Conservation (phyloP, 2,888 invertebrate genomes). For the Drosophila helvetica region DNA sequence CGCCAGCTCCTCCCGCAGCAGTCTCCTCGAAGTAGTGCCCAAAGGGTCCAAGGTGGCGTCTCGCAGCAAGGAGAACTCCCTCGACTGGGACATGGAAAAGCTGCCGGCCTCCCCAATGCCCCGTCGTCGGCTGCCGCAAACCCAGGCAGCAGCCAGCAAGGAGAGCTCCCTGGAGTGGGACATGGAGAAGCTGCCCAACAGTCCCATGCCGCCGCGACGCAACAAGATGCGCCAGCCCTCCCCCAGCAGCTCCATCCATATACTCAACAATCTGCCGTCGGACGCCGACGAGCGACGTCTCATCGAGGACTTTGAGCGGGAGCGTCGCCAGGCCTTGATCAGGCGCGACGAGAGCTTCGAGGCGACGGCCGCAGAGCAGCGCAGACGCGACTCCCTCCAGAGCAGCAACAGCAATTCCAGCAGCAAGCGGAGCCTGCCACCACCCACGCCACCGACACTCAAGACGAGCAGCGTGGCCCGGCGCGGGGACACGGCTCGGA, state of each 20-base stretch:
- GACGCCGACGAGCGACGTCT: conserved; percentile 65
- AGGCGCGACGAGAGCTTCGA: conserved; percentile 81
- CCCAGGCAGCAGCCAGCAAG: conserved; percentile 37
- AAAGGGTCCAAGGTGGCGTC: conserved; percentile 37
- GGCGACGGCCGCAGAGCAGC: conserved; percentile 62
- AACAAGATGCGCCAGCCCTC: conserved; percentile 50
- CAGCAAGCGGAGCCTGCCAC: conserved; percentile 67
- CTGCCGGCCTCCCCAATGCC: conserved; percentile 77
- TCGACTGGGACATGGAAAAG: conserved; percentile 75
- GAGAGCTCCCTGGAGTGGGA: conserved; percentile 76
- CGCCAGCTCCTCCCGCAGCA: conserved; percentile 54
- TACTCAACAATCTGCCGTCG: conserved; percentile 68
- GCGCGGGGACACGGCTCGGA: conserved; percentile 37
- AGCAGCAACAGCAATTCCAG: conserved; percentile 66
- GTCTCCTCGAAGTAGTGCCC: conserved; percentile 51
- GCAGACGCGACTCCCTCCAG: conserved; percentile 51
- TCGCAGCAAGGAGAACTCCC: conserved; percentile 63
- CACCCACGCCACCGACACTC: conserved; percentile 44
- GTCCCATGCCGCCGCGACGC: conserved; percentile 75
- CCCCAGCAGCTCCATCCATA: conserved; percentile 65
- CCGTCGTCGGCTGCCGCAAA: conserved; percentile 50
- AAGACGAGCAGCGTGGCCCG: conserved; percentile 29
- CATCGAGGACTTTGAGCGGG: conserved; percentile 81
- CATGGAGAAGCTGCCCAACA: conserved; percentile 78
- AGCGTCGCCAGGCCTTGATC: conserved; percentile 79